These are phyloP conservation scores for Chanos chanos DNA, from an alignment of 2,797 vertebrate species.

Conservation along the genomic window DNA sequence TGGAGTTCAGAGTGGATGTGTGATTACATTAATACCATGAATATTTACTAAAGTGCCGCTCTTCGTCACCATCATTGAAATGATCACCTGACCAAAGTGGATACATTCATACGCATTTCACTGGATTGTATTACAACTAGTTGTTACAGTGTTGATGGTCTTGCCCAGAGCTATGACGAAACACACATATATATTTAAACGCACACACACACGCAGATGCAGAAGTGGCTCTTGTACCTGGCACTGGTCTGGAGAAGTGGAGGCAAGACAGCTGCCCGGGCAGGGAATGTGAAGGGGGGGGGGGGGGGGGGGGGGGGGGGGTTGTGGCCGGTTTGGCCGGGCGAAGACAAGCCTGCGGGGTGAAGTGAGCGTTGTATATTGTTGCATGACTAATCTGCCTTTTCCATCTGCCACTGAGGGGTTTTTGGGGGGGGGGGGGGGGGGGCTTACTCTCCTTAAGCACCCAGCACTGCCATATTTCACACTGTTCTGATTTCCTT, in stretches of 20 bases:
- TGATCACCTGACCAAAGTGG: constrained; percentile 1
- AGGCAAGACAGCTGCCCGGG: constrained; percentile 44
- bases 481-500: constrained; percentile 41
- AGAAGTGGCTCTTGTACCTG: constrained; percentile 24
- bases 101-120: constrained; percentile 30
- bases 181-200: constrained; percentile 8
- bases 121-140: constrained; percentile 56
- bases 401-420: constrained; percentile 66
- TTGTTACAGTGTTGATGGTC: constrained; percentile 27
- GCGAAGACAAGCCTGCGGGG: constrained; percentile 39
- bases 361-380: constrained; percentile 58
- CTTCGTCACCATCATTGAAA: background rate
- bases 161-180: constrained; percentile 22
- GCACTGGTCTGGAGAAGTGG: constrained; percentile 39
- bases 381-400: constrained; percentile 69
- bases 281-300: constrained; percentile 37
- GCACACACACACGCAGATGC: constrained; percentile 5
- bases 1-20: background rate
- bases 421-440: too few relatives aligned
- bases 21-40: background rate
- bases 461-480: constrained; percentile 37
- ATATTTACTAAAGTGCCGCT: too few relatives aligned
- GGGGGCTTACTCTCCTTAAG: constrained; percentile 29
- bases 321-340: constrained; percentile 36
- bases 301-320: constrained; percentile 30